phyloP scores from a whole-genome alignment of 2,797 vertebrate species.

The Manis pentadactyla region DNA sequence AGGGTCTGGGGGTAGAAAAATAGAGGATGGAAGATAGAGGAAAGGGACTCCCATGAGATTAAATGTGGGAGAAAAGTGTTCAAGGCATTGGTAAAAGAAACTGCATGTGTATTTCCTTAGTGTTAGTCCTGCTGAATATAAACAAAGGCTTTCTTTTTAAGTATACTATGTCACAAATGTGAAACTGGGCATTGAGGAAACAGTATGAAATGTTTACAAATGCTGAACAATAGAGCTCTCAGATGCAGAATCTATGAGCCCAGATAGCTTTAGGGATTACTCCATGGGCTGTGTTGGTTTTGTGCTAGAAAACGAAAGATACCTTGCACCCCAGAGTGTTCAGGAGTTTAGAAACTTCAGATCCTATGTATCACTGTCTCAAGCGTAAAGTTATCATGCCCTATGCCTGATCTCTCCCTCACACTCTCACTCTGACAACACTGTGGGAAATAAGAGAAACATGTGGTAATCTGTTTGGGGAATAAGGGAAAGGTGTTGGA shows the following conservation, averaged over 20 bases:
- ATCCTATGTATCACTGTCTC: conserved; percentile 66
- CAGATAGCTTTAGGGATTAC: conserved; percentile 71
- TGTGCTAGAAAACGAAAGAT: conserved; percentile 67
- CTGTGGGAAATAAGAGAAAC: conserved; percentile 72
- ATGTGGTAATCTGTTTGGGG: conserved; percentile 77
- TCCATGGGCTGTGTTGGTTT: conserved; percentile 69
- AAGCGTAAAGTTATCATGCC: conserved; percentile 72
- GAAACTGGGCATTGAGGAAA: conserved; percentile 43
- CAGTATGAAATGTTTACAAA: conserved; percentile 52
- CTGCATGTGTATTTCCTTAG: not conserved
- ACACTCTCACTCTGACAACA: conserved; percentile 77
- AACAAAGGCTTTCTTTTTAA: conserved; percentile 63
- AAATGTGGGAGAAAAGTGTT: conserved; percentile 33
- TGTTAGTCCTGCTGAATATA: conserved; percentile 56
- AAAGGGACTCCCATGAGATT: conserved; percentile 32
- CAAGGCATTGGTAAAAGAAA: conserved; percentile 31
- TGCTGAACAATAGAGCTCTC: conserved; percentile 24
- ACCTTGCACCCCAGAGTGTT: conserved; percentile 72
- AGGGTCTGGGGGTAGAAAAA: not conserved
- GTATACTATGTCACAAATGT: not conserved
- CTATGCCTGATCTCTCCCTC: conserved; percentile 47
- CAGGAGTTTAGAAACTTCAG: conserved; percentile 82
- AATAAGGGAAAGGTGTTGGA: conserved; percentile 81
- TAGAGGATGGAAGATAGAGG: not conserved
- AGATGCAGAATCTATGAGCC: conserved; percentile 34